These are phyloP conservation scores for Carollia perspicillata DNA, from an alignment of 2,113 vertebrate genomes.

Conservation along the genomic window DNA sequence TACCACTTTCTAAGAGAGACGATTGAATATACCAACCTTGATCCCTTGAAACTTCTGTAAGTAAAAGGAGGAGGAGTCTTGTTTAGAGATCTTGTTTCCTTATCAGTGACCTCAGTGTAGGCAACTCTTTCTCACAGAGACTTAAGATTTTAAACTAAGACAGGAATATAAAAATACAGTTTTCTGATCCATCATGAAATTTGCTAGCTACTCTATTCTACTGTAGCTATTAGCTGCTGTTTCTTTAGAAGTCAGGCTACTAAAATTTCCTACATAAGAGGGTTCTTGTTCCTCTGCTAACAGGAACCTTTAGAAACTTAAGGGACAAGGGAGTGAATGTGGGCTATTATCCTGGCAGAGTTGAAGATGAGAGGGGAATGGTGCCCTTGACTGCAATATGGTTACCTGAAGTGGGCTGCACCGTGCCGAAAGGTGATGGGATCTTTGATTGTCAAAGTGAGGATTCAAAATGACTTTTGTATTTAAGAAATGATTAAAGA, in stretches of 20 bases:
- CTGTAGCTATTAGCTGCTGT: not conserved
- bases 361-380: not conserved
- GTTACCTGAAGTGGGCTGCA: slow-evolving; percentile 69
- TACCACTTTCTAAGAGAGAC: not conserved
- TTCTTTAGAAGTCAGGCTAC: not conserved
- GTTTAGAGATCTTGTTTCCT: not conserved
- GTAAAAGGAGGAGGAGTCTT: not conserved
- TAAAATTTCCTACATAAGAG: not conserved
- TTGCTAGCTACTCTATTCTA: not conserved
- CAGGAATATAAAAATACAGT: not conserved
- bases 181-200: not conserved
- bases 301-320: slow-evolving; percentile 13
- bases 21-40: not conserved
- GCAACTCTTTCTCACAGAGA: not conserved
- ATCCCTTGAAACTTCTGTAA: not conserved
- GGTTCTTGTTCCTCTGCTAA: slow-evolving; percentile 10
- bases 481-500: slow-evolving; percentile 80
- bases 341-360: slow-evolving; percentile 25
- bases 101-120: not conserved
- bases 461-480: slow-evolving; percentile 80
- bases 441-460: slow-evolving; percentile 78
- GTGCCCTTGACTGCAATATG: slow-evolving; percentile 67
- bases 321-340: slow-evolving; percentile 9
- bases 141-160: slow-evolving; percentile 10
- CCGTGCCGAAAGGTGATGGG: slow-evolving; percentile 69